Evolutionary conservation across 2,888 invertebrate species (phyloP), one percentile per base, ranked within the genome.

Genomic region (Schrankia costaestrigalis): DNA sequence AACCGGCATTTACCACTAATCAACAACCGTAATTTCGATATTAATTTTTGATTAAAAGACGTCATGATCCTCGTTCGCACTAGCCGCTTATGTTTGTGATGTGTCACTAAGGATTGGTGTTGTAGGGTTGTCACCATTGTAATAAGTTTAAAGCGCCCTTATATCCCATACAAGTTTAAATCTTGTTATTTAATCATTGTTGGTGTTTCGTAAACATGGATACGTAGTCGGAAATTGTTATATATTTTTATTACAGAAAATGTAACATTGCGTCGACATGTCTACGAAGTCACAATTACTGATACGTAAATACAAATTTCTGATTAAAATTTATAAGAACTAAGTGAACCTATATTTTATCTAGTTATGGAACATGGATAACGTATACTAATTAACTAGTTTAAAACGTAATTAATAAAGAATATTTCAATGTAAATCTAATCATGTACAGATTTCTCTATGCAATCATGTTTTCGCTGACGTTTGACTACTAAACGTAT

Each of bases 1-100:
- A 76, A 78, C 77, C 78, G 78, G 76, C 77, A 68, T 71, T 66
- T 64, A 58, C 67, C 67, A 73, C 63, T 63, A 71, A 71, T 67
- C 64, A 66, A 56, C 49, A 61, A 72, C 57, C 63, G 79, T 81
- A 78, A 80, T 75, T 72, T 65, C 56, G 53, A 71, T 70, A 64
- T 61, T 69, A 56, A 56, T 56, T 41, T 60, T 65, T 63, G 53
- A 73, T 68, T 55, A 68, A 72, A 71, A n/a, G 67, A 68, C 67
- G 71, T 68, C 66, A 68, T 65, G 58, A 53, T 56, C 63, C 58
- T 62, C 60, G 70, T 56, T 72, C 72, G 68, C 68, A 60, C 48
- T 66, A 46, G 62, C 57, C 60, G 56, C 61, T 63, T 53, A 70
- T 71, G 61, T 70, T 67, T 69, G 74, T 72, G 67, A 71, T 72